Base-by-base conservation (phyloP, 2,113 vertebrate species). In the Terrapene triunguis region DNA sequence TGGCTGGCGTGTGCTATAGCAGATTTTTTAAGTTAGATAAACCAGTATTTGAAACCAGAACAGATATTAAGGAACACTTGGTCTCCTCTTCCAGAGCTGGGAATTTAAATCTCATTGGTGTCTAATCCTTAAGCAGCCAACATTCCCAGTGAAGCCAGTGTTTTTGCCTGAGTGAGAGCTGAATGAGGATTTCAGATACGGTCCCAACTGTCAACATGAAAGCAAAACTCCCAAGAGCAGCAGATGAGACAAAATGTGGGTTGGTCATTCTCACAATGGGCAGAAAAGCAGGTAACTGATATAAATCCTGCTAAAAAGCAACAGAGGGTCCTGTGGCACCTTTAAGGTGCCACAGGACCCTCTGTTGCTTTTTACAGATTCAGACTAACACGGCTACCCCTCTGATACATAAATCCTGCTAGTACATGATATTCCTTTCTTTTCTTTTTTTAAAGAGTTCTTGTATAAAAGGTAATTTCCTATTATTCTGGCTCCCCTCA, bases 1-100 rank as follows among this genome's bases (percentile, higher is more conserved):
- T 0, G 32, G 50, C 21, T 1, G n/a, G 59, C 35, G 0, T 1
- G 57, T 0, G 3, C 44, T 6, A 0, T 59, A 42, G 48, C 59
- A 6, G 44, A 10, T 29, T 21, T 29, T 38, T 44, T 11, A 57
- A 32, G 14, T 0, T 3, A 51, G 13, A 79, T 59, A 1, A 5
- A 53, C 8, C 51, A 0, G 53, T 2, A 17, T 8, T 51, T 32
- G 74, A 53, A 82, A 44, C 50, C 2, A 1, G 50, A 62, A 53
- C 50, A 50, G 22, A 2, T 12, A 2, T 8, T 10, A 42, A 55
- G 3, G 8, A 6, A 9, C 1, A 0, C 9, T 10, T 3, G 51
- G 1, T 9, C 5, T 7, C 59, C 32, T 17, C 32, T 5, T 47
- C 69, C 82, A 21, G 21, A 10, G 14, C 3, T 0, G 0, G n/a